Evolutionary conservation across 2,113 vertebrate species (phyloP), one percentile per base, ranked within the genome.

Genomic region (Hippoglossus stenolepis): DNA sequence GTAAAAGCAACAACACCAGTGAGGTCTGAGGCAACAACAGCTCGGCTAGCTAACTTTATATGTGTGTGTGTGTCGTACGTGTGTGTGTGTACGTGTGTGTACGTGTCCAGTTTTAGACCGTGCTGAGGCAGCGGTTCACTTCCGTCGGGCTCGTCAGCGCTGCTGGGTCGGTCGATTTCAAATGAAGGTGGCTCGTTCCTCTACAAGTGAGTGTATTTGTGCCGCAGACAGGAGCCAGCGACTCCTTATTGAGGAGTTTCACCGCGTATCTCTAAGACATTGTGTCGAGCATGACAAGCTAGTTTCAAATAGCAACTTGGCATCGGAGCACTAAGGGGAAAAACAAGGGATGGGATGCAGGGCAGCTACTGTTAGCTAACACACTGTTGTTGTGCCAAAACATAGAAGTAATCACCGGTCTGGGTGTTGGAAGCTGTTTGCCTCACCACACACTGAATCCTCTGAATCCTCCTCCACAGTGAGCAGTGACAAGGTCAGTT

Each of bases 1-100:
- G 93, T 83, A 83, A 93, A 94, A 94, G 93, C 94, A 94, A 93
- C 94, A 92, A 92, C 94, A 89, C 91, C 80, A 31, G 51, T 78
- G 61, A 74, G 77, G 70, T 88, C 77, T 82, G 82, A 66, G 58
- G 70, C 70, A 43, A 61, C 77, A 82, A 82, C 28, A 86, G 73
- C 64, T 49, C 70, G 4, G 73, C 75, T 7, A 43, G 83, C 74
- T 69, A 71, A 84, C 70, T 80, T 81, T 17, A 18, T 49, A 18
- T 18, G 43, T 45, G 43, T 45, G 43, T 45, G 43, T 45, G 13
- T 17, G 43, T 45, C 70, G n/a, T n/a, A n/a, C n/a, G 40, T 14
- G 40, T 45, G 40, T 14, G 12, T 47, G 12, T 47, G 45, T 60
- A 2, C 70, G 18, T 77, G 75, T 77, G 77, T n/a, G 13, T 47